A percentile compares a stretch with the other conserved stretches of the same genome.
These are phyloP conservation scores for Reticulitermes speratus DNA, from an alignment of 1,140 invertebrate species.

Conservation along the genomic window DNA sequence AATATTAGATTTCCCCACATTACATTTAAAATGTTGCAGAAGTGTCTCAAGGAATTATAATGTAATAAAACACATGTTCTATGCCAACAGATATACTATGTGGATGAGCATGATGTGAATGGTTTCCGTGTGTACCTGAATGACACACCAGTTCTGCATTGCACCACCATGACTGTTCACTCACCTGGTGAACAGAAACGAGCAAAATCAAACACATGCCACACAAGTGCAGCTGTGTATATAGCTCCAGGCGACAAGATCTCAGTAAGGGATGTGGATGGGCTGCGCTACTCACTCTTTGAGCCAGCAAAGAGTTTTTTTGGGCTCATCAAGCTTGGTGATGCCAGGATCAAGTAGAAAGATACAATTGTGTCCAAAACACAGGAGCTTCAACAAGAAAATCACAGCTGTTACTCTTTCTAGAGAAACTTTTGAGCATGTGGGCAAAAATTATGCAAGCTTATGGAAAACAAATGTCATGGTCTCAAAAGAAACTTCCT, in stretches of 20 bases:
- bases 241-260: conserved; percentile 63
- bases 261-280: conserved; percentile 64
- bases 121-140: conserved; percentile 58
- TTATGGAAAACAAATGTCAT: too few species aligned
- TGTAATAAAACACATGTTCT: background rate
- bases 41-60: too few species aligned
- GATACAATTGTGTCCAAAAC: too few species aligned
- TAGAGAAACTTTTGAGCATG: too few species aligned
- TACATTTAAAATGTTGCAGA: too few species aligned
- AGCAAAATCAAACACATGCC: conserved; percentile 60
- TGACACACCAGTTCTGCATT: conserved; percentile 55
- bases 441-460: too few species aligned
- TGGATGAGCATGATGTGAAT: conserved; percentile 63
- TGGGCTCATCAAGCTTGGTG: conserved; percentile 71
- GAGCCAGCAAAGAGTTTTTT: conserved; percentile 76
- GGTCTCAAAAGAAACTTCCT: too few species aligned
- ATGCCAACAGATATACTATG: conserved; percentile 56
- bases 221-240: conserved; percentile 65
- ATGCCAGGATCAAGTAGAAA: conserved; percentile 45
- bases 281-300: conserved; percentile 66
- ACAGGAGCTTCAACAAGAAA: too few species aligned
- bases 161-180: conserved; percentile 51
- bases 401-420: too few species aligned
- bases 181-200: conserved; percentile 41
- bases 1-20: too few species aligned